Conservation (phyloP, 2,888 invertebrate species). For the Deroplatys truncata region DNA sequence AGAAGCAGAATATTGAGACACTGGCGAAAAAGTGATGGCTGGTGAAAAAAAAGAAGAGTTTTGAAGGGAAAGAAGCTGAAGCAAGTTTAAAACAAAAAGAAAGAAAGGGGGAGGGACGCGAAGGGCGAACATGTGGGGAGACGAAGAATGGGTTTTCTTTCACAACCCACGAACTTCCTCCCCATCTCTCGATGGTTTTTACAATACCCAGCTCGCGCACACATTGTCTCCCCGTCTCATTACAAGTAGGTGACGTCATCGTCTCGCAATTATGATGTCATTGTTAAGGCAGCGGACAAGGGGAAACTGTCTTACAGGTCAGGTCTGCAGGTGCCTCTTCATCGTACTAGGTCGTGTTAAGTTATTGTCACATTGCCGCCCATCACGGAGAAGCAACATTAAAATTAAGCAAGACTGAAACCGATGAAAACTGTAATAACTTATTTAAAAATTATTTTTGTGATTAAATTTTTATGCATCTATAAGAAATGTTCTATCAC, state of each 20-base stretch:
- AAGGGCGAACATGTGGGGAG: neutral
- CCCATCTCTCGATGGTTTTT: neutral
- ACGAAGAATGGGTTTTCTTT: neutral
- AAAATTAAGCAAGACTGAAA: too few relatives aligned
- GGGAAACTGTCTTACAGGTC: neutral
- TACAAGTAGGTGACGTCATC: slow-evolving; percentile 4
- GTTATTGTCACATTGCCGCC: too few relatives aligned
- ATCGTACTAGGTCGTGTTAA: too few relatives aligned
- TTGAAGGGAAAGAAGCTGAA: neutral
- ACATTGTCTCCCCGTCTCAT: neutral
- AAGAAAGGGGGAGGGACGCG: neutral
- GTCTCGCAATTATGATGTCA: slow-evolving; percentile 7
- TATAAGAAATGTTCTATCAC: too few relatives aligned
- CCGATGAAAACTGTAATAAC: too few relatives aligned
- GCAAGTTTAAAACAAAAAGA: neutral
- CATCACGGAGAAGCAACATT: too few relatives aligned
- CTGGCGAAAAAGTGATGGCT: neutral
- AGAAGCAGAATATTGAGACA: neutral
- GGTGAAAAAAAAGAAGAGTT: neutral
- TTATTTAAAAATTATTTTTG: too few relatives aligned
- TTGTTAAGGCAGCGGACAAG: neutral
- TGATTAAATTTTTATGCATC: too few relatives aligned
- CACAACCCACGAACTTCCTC: neutral
- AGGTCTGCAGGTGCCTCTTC: neutral
- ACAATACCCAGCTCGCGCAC: neutral